These are phyloP conservation scores for Microctonus aethiopoides DNA, from an alignment of 2,888 invertebrate species.

Conservation along the genomic window DNA sequence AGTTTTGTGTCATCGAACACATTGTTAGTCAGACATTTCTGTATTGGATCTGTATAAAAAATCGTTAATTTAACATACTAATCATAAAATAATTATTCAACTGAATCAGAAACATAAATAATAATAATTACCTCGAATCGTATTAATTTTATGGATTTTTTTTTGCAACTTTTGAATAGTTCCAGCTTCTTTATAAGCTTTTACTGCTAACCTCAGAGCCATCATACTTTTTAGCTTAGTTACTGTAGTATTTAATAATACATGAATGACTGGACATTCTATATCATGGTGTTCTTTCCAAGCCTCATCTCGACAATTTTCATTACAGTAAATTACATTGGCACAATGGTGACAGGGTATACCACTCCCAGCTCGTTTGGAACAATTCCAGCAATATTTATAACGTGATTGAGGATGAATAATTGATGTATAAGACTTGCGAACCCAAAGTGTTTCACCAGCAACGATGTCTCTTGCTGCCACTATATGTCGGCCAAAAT, in stretches of 20 bases:
- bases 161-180: conserved; percentile 63
- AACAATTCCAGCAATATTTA: conserved; percentile 78
- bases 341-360: conserved; percentile 72
- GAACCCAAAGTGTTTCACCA: conserved; percentile 82
- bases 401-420: conserved; percentile 70
- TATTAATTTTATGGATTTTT: conserved; percentile 42
- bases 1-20: conserved; percentile 63
- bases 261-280: conserved; percentile 79
- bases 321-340: conserved; percentile 77
- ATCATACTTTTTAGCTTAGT: conserved; percentile 73
- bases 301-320: conserved; percentile 74
- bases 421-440: conserved; percentile 78
- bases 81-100: neutral
- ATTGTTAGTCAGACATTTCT: conserved; percentile 50
- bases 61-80: too few relatives aligned
- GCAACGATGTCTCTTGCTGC: conserved; percentile 76
- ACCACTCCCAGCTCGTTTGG: conserved; percentile 71
- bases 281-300: conserved; percentile 78
- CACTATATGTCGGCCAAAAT: conserved; percentile 78
- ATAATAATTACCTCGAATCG: conserved; percentile 25
- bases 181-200: conserved; percentile 65
- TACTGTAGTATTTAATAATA: too few relatives aligned
- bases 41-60: conserved; percentile 50
- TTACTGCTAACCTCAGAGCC: conserved; percentile 74
- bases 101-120: neutral